Percentiles rank a stretch among this genome's conserved stretches.
phyloP scores from a whole-genome alignment of 2,797 vertebrate genomes.

The Rhinella marina region DNA sequence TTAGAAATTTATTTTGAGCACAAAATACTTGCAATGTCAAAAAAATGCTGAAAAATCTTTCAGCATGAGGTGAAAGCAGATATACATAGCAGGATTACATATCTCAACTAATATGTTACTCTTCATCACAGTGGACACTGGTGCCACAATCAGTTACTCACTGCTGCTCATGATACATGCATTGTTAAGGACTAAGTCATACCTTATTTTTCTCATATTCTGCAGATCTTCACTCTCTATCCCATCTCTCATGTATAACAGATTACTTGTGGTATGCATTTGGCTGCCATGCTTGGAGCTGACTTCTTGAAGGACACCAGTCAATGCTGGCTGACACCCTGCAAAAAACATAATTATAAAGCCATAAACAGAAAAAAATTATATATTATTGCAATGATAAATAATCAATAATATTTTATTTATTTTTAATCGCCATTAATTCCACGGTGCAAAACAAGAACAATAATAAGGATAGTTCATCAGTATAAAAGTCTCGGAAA shows the following conservation, averaged over 20 bases:
- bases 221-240: not conserved
- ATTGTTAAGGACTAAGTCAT: not conserved
- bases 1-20: too few species aligned
- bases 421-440: too few species aligned
- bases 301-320: slow-evolving; percentile 1
- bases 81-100: not conserved
- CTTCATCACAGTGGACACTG: not conserved
- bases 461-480: too few species aligned
- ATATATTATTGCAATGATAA: not conserved
- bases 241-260: slow-evolving; percentile 2
- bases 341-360: not conserved
- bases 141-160: not conserved
- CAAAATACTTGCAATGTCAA: too few species aligned
- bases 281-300: slow-evolving; percentile 21
- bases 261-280: not conserved
- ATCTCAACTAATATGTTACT: not conserved
- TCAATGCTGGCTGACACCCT: slow-evolving; percentile 24
- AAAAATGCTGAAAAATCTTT: too few species aligned
- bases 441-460: too few species aligned
- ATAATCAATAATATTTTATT: not conserved
- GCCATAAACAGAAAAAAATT: not conserved
- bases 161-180: not conserved
- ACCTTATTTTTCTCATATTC: not conserved
- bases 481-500: too few species aligned
- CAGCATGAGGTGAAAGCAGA: not conserved